Conservation (phyloP, 2,888 invertebrate species). For the Chironomus tentans region DNA sequence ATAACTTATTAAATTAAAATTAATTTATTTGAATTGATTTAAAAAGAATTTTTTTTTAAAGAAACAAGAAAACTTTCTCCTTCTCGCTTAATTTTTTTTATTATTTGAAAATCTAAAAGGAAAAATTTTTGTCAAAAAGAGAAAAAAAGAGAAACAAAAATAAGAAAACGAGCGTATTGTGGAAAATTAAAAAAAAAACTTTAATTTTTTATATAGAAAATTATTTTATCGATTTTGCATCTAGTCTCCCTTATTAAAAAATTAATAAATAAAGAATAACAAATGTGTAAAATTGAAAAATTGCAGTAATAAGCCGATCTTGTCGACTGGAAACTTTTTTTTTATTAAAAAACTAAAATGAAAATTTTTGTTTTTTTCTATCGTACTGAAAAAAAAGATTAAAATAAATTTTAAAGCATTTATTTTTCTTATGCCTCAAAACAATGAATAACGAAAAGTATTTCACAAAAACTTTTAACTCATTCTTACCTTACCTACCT, state of each 20-base stretch:
- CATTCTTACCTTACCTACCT: neutral
- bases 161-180: too few species aligned
- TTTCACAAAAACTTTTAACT: neutral
- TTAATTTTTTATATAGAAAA: neutral
- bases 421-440: neutral
- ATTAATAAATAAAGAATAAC: conserved; percentile 5
- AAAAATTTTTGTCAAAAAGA: neutral
- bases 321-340: conserved; percentile 19
- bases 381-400: neutral
- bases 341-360: neutral
- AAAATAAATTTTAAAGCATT: neutral
- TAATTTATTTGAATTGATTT: conserved; percentile 3
- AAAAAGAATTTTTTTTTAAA: too few species aligned
- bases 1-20: conserved; percentile 18
- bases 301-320: conserved; percentile 23
- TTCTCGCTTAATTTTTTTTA: neutral
- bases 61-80: neutral
- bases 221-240: conserved; percentile 27
- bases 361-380: neutral
- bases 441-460: too few species aligned
- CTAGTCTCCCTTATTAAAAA: conserved; percentile 23
- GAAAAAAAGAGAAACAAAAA: too few species aligned
- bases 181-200: neutral
- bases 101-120: neutral
- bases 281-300: conserved; percentile 19